Conservation (phyloP, 1,140 invertebrate genomes). For the Caerostris extrusa region DNA sequence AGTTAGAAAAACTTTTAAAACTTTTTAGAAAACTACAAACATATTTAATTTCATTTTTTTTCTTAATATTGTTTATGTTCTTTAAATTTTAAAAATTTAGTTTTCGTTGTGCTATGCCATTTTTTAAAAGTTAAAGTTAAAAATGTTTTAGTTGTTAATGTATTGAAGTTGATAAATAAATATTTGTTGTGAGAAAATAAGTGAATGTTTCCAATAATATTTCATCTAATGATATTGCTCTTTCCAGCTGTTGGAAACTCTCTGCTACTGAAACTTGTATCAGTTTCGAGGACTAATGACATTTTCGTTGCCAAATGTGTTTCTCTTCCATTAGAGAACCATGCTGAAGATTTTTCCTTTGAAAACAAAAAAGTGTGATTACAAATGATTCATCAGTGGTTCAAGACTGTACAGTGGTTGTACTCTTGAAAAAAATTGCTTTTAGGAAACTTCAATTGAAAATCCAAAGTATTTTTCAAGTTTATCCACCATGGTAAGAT, state of each 20-base stretch:
- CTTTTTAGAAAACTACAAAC: no score
- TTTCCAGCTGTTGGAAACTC: neutral
- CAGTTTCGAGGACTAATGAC: neutral
- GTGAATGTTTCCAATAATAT: no score
- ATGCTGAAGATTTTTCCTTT: neutral
- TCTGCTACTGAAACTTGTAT: neutral
- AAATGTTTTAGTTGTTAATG: no score
- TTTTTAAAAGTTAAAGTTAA: no score
- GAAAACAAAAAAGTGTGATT: neutral
- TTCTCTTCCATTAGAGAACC: neutral
- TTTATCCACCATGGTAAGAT: slow-evolving; percentile 1
- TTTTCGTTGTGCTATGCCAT: no score
- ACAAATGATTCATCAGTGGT: neutral
- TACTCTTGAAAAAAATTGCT: neutral
- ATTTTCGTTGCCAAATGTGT: neutral
- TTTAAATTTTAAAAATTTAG: no score
- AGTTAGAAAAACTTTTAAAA: no score
- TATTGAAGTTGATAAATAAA: no score
- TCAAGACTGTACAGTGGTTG: neutral
- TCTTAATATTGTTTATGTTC: no score
- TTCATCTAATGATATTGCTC: no score
- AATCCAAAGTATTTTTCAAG: neutral
- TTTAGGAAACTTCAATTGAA: neutral
- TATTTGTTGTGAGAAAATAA: no score
- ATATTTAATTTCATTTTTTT: no score